Conservation (phyloP, 2,888 invertebrate species). For the Agrotis clavis region DNA sequence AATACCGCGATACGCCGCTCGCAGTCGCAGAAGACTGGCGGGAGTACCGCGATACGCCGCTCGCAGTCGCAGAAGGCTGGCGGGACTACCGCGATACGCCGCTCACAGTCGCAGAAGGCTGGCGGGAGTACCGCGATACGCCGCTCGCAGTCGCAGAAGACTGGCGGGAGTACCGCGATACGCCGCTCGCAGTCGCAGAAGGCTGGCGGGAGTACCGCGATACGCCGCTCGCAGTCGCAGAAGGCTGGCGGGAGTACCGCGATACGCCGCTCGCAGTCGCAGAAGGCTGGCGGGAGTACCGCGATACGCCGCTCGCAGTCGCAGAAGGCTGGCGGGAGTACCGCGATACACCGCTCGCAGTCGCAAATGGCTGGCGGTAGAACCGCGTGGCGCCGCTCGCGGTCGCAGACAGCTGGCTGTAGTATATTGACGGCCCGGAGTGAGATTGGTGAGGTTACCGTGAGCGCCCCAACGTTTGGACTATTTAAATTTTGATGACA, state of each 20-base stretch:
- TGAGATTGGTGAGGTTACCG: conserved; percentile 7
- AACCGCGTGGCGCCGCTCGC: background rate
- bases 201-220: background rate
- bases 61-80: background rate
- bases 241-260: background rate
- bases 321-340: too few relatives aligned
- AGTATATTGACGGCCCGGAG: background rate
- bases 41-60: background rate
- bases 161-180: too few relatives aligned
- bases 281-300: background rate
- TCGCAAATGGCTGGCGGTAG: background rate
- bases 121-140: background rate
- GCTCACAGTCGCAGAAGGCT: background rate
- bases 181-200: background rate
- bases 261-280: background rate
- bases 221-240: background rate
- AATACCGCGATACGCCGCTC: too few relatives aligned
- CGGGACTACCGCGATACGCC: background rate
- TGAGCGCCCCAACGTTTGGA: conserved; percentile 29
- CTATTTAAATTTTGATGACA: conserved; percentile 22
- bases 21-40: too few relatives aligned
- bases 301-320: too few relatives aligned
- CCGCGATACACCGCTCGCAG: background rate
- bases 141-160: background rate
- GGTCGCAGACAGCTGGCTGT: background rate